These are phyloP conservation scores for Bubalus kerabau DNA, from an alignment of 2,113 vertebrate species.

Conservation along the genomic window DNA sequence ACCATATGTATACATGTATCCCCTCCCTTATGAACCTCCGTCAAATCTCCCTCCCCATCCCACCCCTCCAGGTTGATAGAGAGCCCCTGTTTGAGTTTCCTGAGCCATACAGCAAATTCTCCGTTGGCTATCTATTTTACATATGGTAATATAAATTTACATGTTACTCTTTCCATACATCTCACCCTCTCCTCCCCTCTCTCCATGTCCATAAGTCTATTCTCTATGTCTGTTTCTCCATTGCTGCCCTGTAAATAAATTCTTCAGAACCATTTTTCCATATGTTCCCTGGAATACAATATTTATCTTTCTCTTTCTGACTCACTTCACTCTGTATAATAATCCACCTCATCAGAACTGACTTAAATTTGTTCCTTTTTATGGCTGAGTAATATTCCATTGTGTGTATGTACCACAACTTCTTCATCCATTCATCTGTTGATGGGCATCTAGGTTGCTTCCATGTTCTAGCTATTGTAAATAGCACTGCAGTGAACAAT, in stretches of 20 bases:
- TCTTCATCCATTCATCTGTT: not conserved
- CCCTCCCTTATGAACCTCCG: not conserved
- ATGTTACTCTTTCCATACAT: not conserved
- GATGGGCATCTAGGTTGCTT: not conserved
- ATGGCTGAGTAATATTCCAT: not conserved
- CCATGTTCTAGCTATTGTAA: not conserved
- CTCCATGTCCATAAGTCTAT: not conserved
- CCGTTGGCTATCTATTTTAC: not conserved
- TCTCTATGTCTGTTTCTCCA: not conserved
- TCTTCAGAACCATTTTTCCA: not conserved
- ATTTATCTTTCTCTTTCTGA: not conserved
- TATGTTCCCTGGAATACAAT: not conserved
- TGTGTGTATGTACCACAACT: not conserved
- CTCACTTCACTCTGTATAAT: not conserved
- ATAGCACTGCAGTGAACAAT: not conserved
- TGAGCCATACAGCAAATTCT: not conserved
- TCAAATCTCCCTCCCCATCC: not conserved
- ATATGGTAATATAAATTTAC: not conserved
- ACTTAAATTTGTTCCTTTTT: not conserved
- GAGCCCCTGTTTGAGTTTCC: not conserved
- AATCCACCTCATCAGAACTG: not conserved
- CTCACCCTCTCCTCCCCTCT: not conserved
- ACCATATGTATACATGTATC: not conserved
- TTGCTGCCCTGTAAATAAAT: not conserved
- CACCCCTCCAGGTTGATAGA: not conserved